A percentile compares a stretch with the other conserved stretches of the same genome.
Conservation (phyloP, 2,888 invertebrate species). For the Drosophila infuscata region DNA sequence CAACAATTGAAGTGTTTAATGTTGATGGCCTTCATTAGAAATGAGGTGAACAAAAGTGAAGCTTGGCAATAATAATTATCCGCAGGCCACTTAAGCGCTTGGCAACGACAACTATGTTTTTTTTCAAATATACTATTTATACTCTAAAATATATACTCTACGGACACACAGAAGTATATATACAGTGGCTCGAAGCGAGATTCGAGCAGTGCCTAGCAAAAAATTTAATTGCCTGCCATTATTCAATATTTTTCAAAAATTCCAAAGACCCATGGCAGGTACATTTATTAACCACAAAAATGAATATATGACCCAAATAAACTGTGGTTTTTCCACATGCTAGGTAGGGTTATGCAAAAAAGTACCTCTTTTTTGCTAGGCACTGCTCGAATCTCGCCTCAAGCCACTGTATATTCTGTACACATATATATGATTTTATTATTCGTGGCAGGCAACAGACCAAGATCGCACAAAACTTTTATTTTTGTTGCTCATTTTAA, state of each 20-base stretch:
- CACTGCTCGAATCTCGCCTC: too few relatives aligned
- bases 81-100: constrained; percentile 34
- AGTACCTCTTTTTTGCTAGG: too few relatives aligned
- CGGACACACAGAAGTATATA: constrained; percentile 3
- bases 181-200: too few relatives aligned
- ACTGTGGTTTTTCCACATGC: too few relatives aligned
- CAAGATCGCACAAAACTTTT: constrained; percentile 16
- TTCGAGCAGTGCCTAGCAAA: too few relatives aligned
- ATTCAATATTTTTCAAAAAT: too few relatives aligned
- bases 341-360: too few relatives aligned
- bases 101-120: constrained; percentile 42
- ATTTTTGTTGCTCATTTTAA: constrained; percentile 23
- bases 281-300: too few relatives aligned
- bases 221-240: too few relatives aligned
- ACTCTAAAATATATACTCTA: constrained; percentile 14
- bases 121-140: constrained; percentile 36
- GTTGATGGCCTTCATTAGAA: constrained; percentile 46
- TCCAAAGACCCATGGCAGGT: too few relatives aligned
- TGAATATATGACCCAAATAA: too few relatives aligned
- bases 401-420: not conserved
- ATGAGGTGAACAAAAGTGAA: constrained; percentile 10
- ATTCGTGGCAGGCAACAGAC: constrained; percentile 9
- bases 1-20: constrained; percentile 13
- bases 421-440: constrained; percentile 16
- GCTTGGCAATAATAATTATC: constrained; percentile 6